phyloP scores from a whole-genome alignment of 2,888 invertebrate species.

The Rhagonycha fulva region DNA sequence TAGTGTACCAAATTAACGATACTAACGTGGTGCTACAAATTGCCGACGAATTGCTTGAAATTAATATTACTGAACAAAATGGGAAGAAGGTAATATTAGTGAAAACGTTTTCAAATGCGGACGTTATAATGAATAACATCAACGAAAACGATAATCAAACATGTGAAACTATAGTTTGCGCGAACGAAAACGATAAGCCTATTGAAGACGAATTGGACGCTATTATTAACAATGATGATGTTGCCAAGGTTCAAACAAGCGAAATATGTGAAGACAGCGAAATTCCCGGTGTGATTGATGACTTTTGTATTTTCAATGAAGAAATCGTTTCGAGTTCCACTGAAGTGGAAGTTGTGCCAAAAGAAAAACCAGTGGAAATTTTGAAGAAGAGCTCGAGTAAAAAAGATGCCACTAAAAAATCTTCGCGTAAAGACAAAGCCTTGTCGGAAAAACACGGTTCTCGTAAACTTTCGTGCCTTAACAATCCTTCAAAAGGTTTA shows the following conservation, averaged over 20 bases:
- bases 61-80: slow-evolving; percentile 29
- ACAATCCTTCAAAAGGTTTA: neutral
- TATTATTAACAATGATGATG: neutral
- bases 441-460: neutral
- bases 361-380: neutral
- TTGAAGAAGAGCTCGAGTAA: neutral
- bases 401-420: neutral
- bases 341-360: slow-evolving; percentile 3
- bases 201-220: neutral
- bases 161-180: neutral
- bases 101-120: slow-evolving; percentile 24
- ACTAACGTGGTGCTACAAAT: slow-evolving; percentile 31
- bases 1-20: slow-evolving; percentile 24
- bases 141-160: slow-evolving; percentile 2
- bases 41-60: slow-evolving; percentile 33
- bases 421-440: neutral
- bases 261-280: slow-evolving; percentile 4
- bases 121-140: slow-evolving; percentile 14
- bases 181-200: neutral
- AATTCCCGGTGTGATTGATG: slow-evolving; percentile 2
- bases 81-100: slow-evolving; percentile 32
- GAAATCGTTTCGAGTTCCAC: slow-evolving; percentile 26
- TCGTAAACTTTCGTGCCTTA: neutral
- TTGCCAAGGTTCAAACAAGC: neutral
- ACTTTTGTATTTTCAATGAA: slow-evolving; percentile 20